Conservation (phyloP, 1,140 invertebrate genomes). For the Polyergus mexicanus region DNA sequence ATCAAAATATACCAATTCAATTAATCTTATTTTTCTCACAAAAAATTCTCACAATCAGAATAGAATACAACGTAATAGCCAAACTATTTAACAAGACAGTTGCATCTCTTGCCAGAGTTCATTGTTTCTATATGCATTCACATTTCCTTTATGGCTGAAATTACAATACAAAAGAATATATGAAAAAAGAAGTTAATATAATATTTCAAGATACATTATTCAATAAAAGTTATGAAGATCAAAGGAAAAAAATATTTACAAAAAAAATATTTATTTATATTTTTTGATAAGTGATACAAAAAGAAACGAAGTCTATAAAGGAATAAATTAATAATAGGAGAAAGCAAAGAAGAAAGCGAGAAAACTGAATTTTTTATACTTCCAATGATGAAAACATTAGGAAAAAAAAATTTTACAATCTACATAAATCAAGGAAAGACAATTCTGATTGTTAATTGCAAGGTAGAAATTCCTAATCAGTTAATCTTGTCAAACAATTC, state of each 20-base stretch:
- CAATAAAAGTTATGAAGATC: background rate
- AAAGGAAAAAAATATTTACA: slow-evolving; percentile 10
- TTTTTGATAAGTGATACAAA: slow-evolving; percentile 3
- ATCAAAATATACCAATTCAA: background rate
- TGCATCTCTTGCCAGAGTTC: slow-evolving; percentile 32
- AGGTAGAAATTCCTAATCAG: background rate
- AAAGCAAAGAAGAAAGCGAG: background rate
- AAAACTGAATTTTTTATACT: background rate
- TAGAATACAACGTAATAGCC: slow-evolving; percentile 68
- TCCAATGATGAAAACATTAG: background rate
- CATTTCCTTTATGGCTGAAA: slow-evolving; percentile 1
- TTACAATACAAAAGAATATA: background rate
- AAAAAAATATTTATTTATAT: too few species aligned
- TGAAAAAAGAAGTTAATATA: background rate
- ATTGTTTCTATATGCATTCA: slow-evolving; percentile 30
- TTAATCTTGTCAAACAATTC: background rate
- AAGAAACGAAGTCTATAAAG: background rate
- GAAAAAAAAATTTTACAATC: background rate
- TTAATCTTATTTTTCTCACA: background rate
- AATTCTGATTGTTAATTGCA: background rate
- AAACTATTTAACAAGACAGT: slow-evolving; percentile 61
- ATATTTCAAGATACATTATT: background rate
- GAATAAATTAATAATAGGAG: background rate
- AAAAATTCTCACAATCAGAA: slow-evolving; percentile 9
- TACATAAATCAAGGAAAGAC: background rate